These are phyloP conservation scores for Machaerirhynchus nigripectus DNA, from an alignment of 2,113 vertebrate species.

Conservation along the genomic window DNA sequence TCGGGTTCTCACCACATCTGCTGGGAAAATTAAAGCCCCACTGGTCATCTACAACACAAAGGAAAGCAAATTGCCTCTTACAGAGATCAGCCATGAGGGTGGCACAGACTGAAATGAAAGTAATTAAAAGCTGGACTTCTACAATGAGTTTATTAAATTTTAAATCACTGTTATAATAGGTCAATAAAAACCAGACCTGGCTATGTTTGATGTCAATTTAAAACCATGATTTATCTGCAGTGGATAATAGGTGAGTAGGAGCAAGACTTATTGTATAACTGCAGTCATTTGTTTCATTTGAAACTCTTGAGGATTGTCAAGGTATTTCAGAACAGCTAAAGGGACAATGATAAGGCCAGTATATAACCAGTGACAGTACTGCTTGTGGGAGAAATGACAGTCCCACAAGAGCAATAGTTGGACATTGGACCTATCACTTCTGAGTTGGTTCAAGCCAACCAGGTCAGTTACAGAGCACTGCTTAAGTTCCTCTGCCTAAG, in stretches of 20 bases:
- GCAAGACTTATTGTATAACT: slow-evolving; percentile 5
- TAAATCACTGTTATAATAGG: slow-evolving; percentile 18
- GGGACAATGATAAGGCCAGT: background rate
- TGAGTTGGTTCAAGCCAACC: background rate
- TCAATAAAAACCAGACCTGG: slow-evolving; percentile 2
- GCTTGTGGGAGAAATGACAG: background rate
- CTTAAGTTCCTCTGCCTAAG: background rate
- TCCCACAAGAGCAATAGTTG: background rate
- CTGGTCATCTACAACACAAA: background rate
- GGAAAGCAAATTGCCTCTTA: background rate
- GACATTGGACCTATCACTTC: background rate
- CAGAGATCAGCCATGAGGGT: background rate
- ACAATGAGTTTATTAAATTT: slow-evolving; percentile 49
- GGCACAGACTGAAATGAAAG: slow-evolving; percentile 5
- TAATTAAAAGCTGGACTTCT: slow-evolving; percentile 39
- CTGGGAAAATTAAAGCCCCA: background rate
- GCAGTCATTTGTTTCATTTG: slow-evolving; percentile 19
- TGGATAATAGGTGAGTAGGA: background rate
- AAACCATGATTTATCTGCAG: slow-evolving; percentile 48
- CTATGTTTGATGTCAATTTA: slow-evolving; percentile 23
- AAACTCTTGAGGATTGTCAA: slow-evolving; percentile 27
- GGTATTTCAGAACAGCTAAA: background rate
- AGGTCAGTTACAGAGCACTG: background rate
- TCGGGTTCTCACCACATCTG: fast-evolving
- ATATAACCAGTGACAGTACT: background rate